These are phyloP conservation scores for Castor canadensis DNA, from an alignment of 2,113 vertebrate genomes.

Conservation along the genomic window DNA sequence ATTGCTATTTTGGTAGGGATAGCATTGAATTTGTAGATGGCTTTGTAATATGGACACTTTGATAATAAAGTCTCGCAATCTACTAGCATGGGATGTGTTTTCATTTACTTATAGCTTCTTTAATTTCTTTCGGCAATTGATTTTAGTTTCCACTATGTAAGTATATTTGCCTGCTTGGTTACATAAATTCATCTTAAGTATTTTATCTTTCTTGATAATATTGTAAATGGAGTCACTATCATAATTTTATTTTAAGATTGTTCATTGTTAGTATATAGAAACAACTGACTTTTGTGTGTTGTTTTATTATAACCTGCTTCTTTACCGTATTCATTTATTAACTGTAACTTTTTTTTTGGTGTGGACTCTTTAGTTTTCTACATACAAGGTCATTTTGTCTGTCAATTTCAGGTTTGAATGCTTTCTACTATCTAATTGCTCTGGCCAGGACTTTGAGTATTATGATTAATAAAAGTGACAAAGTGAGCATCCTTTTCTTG, in stretches of 20 bases:
- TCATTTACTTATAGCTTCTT: no score
- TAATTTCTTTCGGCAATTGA: not conserved
- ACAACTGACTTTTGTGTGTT: no score
- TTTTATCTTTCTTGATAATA: not conserved
- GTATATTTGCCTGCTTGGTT: not conserved
- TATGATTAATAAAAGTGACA: not conserved
- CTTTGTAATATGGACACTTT: not conserved
- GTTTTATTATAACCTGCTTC: not conserved
- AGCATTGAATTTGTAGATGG: no score
- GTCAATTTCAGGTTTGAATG: not conserved
- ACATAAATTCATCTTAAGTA: not conserved
- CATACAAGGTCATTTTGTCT: no score
- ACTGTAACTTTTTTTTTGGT: not conserved
- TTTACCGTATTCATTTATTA: not conserved
- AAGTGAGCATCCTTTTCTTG: not conserved
- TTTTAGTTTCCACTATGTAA: not conserved
- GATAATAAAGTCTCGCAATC: not conserved
- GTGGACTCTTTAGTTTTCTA: no score
- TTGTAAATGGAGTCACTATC: no score
- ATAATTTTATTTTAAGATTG: no score
- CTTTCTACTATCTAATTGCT: not conserved
- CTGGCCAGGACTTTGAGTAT: not conserved
- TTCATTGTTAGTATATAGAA: no score
- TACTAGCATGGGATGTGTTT: no score
- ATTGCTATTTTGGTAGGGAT: not conserved